Percentiles rank a stretch among this genome's conserved stretches.
Evolutionary conservation across 1,140 invertebrate genomes (phyloP).

Genomic region (Rhyzopertha dominica): DNA sequence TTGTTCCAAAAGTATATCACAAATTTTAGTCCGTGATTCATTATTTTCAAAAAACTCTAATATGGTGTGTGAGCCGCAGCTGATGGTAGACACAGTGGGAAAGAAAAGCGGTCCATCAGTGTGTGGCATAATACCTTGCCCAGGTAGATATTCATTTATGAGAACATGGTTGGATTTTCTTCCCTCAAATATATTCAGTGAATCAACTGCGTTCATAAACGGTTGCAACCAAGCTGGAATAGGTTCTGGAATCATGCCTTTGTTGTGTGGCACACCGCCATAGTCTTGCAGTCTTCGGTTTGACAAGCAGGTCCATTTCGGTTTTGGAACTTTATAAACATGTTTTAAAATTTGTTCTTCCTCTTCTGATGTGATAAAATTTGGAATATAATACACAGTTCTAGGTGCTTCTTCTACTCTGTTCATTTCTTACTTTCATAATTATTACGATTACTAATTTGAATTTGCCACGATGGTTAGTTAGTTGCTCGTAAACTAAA

Average conservation of each 20-base stretch:
- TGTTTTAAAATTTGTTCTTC: constrained; percentile 67
- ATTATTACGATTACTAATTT: too few relatives aligned
- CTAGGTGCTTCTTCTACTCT: constrained; percentile 53
- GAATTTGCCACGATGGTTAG: too few relatives aligned
- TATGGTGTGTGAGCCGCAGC: constrained; percentile 82
- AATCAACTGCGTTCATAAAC: constrained; percentile 69
- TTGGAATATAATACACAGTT: constrained; percentile 80
- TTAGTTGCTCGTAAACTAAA: too few relatives aligned
- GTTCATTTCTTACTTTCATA: too few relatives aligned
- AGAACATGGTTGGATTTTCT: constrained; percentile 90
- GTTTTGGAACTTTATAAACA: constrained; percentile 79
- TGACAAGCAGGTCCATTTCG: constrained; percentile 92
- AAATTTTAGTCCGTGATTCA: constrained; percentile 45
- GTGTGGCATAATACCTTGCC: constrained; percentile 94
- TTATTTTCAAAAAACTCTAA: constrained; percentile 73
- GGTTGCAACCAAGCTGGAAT: constrained; percentile 79
- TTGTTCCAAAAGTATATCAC: constrained; percentile 74
- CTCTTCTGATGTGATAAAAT: constrained; percentile 82
- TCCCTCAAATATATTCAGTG: constrained; percentile 67
- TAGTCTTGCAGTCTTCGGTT: constrained; percentile 93
- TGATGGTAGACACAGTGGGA: constrained; percentile 90
- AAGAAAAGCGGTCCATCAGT: constrained; percentile 91
- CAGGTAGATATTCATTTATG: constrained; percentile 91
- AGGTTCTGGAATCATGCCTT: constrained; percentile 91
- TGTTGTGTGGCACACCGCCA: constrained; percentile 88